A percentile compares a stretch with the other conserved stretches of the same genome.
Evolutionary conservation across 1,140 invertebrate genomes (phyloP).

Genomic region (Schlechtendalia chinensis): DNA sequence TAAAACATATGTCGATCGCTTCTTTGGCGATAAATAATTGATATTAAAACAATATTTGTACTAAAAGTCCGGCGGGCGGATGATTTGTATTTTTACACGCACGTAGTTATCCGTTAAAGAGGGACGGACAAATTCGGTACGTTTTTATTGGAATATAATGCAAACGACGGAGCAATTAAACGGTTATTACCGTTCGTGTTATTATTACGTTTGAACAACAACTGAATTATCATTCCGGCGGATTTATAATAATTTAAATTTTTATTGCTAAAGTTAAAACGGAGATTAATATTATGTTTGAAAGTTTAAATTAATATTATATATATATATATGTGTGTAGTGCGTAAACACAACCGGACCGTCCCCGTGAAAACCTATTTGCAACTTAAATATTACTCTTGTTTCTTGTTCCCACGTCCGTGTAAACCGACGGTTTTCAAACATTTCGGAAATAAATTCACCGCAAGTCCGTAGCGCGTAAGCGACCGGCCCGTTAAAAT

Average conservation of each 20-base stretch:
- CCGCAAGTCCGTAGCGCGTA: too few relatives aligned
- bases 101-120: not conserved
- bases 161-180: not conserved
- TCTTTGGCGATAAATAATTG: not conserved
- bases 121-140: not conserved
- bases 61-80: not conserved
- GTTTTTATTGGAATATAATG: not conserved
- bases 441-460: constrained; percentile 15
- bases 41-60: too few relatives aligned
- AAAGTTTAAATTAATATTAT: not conserved
- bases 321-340: not conserved
- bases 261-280: not conserved
- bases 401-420: not conserved
- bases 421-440: not conserved
- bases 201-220: not conserved
- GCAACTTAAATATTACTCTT: not conserved
- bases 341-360: too few relatives aligned
- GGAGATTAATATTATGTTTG: not conserved
- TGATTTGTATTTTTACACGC: not conserved
- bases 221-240: not conserved
- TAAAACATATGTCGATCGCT: not conserved
- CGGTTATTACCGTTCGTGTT: not conserved
- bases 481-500: not conserved
- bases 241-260: constrained; percentile 3
- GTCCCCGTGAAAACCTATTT: too few relatives aligned